Base-by-base conservation (phyloP, 1,140 invertebrate species). In the Drosophila littoralis region DNA sequence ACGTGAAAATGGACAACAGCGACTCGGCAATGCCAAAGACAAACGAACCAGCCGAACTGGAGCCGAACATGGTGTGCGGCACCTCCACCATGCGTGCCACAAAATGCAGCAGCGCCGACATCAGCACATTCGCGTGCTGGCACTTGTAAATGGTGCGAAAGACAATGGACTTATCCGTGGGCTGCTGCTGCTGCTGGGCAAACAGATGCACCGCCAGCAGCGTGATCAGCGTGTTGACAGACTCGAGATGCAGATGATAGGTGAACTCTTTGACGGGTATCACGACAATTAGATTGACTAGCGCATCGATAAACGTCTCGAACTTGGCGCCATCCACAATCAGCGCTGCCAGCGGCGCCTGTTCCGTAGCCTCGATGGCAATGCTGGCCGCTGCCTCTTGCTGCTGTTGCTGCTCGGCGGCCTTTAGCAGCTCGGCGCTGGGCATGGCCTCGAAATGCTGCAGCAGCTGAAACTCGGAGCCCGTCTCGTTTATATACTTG, bases 141-240 rank as follows among this genome's bases (percentile, higher is more conserved):
- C 96, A 95, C 89, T 95, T 95, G 94, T 96, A 97, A 9, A 96
- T 92, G 43, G 96, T 95, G 88, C 95, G 95, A 71, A 92, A 92
- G 51, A 92, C 90, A 12, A 92, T 81, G 6, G 92, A 92, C 70
- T 91, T 92, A 17, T 92, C 90, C 6, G 81, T 91, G 40, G 88
- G 78, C 8, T 93, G 90, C 9, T 93, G 61, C 50, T 63, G 67
- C n/a, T 71, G 82, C 89, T 95, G 95, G 8, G 95, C 95, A 81
- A 97, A 98, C 93, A 98, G 94, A 93, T 98, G 97, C 48, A 97
- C 95, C 0, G 97, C 98, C 69, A 99, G 94, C 15, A 99, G 92
- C 0, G 98, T 95, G 5, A 99, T 93, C 17, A 99, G 91, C 36
- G 95, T 96, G 91, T 98, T 98, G 43, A 98, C 94, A 38, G 97